Evolutionary conservation across 2,113 vertebrate species (phyloP).

Genomic region (Lucifuga dentata): DNA sequence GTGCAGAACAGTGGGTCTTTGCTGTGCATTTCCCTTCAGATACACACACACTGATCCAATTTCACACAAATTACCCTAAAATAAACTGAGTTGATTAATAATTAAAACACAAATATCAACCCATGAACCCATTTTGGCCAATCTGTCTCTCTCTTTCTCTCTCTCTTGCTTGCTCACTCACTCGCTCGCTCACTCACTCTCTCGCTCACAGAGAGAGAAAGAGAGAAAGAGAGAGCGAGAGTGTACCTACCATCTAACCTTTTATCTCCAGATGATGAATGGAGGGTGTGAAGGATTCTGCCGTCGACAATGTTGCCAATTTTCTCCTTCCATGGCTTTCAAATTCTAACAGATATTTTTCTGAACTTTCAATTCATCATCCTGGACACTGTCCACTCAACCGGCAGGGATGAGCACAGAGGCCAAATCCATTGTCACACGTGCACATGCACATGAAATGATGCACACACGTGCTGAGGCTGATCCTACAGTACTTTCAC

Average conservation of each 20-base stretch:
- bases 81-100: conserved; percentile 42
- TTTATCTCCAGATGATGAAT: conserved; percentile 79
- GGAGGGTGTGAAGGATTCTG: conserved; percentile 63
- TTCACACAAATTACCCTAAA: conserved; percentile 30
- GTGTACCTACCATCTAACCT: conserved; percentile 62
- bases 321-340: conserved; percentile 78
- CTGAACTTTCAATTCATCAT: conserved; percentile 80
- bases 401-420: conserved; percentile 59
- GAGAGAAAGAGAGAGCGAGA: background rate
- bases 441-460: background rate
- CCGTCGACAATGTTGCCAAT: conserved; percentile 76
- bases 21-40: conserved; percentile 2
- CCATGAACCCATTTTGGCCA: background rate
- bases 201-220: conserved; percentile 1
- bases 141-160: too few relatives aligned
- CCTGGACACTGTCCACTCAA: conserved; percentile 70
- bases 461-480: background rate
- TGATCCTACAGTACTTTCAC: too few relatives aligned
- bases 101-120: conserved; percentile 39
- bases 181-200: background rate
- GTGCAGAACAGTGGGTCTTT: conserved; percentile 7
- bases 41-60: conserved; percentile 6
- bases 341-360: conserved; percentile 75
- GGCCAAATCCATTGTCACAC: conserved; percentile 59
- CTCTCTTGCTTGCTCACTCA: background rate